Conservation (phyloP, 1,140 invertebrate genomes). For the Subanguina moxae region DNA sequence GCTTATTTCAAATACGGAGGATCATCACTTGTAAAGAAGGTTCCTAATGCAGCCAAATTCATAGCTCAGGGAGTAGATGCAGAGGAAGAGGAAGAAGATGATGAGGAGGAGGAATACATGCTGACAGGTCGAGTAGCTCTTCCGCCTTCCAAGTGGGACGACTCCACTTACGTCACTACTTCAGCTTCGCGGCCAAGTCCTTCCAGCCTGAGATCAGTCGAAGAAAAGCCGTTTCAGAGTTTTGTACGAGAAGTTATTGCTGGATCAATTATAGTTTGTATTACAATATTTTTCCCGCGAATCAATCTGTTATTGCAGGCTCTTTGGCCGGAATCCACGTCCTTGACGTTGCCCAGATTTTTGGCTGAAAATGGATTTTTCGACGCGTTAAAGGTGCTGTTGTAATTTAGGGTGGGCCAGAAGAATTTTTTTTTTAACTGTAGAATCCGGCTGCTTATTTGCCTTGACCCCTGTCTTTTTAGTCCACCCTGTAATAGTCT, state of each 20-base stretch:
- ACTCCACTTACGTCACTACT: conserved; percentile 1
- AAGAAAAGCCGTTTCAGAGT: conserved; percentile 6
- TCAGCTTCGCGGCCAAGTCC: no score
- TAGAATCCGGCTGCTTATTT: no score
- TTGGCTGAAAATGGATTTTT: conserved; percentile 39
- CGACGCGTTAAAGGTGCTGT: conserved; percentile 34
- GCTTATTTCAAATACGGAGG: conserved; percentile 23
- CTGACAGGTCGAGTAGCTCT: not conserved
- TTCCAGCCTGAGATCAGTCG: not conserved
- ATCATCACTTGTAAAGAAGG: not conserved
- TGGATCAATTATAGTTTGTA: conserved; percentile 11
- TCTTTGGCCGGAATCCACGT: conserved; percentile 30
- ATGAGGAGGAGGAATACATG: not conserved
- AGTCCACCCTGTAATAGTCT: no score
- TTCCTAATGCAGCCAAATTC: not conserved
- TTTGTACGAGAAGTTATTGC: conserved; percentile 19
- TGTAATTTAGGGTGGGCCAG: no score
- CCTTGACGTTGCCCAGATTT: conserved; percentile 39
- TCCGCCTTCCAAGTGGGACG: conserved; percentile 6
- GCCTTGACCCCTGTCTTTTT: no score
- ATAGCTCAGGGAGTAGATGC: conserved; percentile 12
- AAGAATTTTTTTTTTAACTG: no score
- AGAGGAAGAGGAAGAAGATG: conserved; percentile 21
- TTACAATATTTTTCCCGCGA: not conserved
- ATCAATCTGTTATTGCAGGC: not conserved